phyloP scores from a whole-genome alignment of 2,888 invertebrate genomes.

The Romanomermis culicivorax region DNA sequence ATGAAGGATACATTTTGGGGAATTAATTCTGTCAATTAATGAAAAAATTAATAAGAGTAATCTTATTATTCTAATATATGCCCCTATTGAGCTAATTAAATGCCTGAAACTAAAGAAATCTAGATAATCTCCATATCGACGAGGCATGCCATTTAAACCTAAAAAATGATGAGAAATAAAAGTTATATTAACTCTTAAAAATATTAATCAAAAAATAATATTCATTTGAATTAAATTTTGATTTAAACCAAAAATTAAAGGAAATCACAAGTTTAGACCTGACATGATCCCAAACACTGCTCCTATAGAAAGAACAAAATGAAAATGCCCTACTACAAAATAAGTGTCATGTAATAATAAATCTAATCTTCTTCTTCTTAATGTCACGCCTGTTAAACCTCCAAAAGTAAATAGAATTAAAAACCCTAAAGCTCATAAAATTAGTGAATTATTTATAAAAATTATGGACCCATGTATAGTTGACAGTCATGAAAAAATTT shows the following conservation, averaged over 20 bases:
- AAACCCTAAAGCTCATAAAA: slow-evolving; percentile 50
- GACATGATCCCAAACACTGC: slow-evolving; percentile 56
- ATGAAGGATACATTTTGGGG: too few relatives aligned
- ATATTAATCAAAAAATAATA: slow-evolving; percentile 48
- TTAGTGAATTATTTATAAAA: slow-evolving; percentile 37
- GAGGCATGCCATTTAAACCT: slow-evolving; percentile 48
- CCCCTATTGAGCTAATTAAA: slow-evolving; percentile 46
- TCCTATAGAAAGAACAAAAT: slow-evolving; percentile 56
- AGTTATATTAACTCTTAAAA: slow-evolving; percentile 53
- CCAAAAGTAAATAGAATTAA: slow-evolving; percentile 55
- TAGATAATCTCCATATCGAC: slow-evolving; percentile 52
- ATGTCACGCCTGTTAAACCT: slow-evolving; percentile 37
- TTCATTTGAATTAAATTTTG: slow-evolving; percentile 42
- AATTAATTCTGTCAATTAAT: slow-evolving; percentile 4
- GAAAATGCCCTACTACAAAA: slow-evolving; percentile 61
- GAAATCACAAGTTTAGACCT: slow-evolving; percentile 49
- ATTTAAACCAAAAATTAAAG: slow-evolving; percentile 43
- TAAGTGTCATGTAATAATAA: slow-evolving; percentile 57
- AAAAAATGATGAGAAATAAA: slow-evolving; percentile 59
- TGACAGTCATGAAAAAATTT: slow-evolving; percentile 56
- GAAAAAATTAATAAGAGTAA: slow-evolving; percentile 39
- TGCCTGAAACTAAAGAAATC: slow-evolving; percentile 46
- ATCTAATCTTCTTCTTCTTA: slow-evolving; percentile 55
- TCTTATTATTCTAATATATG: slow-evolving; percentile 41
- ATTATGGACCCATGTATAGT: slow-evolving; percentile 45